Base-by-base conservation (phyloP, 2,797 vertebrate genomes). In the Triplophysa yarkandensis region DNA sequence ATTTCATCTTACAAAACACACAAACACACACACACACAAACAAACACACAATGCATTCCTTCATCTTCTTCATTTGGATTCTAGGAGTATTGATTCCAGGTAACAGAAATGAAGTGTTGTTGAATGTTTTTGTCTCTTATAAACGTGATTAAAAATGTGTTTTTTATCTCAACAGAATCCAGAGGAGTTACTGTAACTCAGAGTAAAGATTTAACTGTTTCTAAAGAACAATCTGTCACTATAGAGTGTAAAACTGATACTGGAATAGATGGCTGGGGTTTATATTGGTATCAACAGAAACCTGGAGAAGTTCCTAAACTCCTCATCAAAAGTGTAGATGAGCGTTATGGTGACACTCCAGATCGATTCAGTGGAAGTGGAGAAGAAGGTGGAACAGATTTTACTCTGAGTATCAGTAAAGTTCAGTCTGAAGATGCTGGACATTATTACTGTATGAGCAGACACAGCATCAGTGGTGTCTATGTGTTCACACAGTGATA, bases 251-350 rank as follows among this genome's bases (percentile, higher is more conserved):
- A 28, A 64, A 64, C 62, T 2, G 44, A 17, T 6, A 23, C 61
- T 43, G 21, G 25, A 43, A 36, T 46, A 3, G 6, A 19, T 2
- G 0, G 14, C 25, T 63, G 36, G 36, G 4, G 23, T 44, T 0
- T 48, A 17, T 44, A 14, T 19, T 46, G 44, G 44, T 46, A 46
- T 19, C 16, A n/a, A 1, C 48, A 52, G 48, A 52, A 52, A 52
- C 48, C 48, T 52, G 48, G 19, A 52, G 48, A 52, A 52, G 48
- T 10, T 52, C 19, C 48, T 52, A 52, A 52, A 52, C 48, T 52
- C 21, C 41, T 43, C 13, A 17, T 17, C 0, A 16, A 23, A 11
- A 1, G 7, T 2, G 14, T 43, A 17, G 0, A 43, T 43, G 4
- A 1, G 1, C 1, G 4, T 6, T 5, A 43, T 16, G 4, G 1